Evolutionary conservation across 1,140 invertebrate genomes (phyloP).

Genomic region (Dinothrombium tinctorium): DNA sequence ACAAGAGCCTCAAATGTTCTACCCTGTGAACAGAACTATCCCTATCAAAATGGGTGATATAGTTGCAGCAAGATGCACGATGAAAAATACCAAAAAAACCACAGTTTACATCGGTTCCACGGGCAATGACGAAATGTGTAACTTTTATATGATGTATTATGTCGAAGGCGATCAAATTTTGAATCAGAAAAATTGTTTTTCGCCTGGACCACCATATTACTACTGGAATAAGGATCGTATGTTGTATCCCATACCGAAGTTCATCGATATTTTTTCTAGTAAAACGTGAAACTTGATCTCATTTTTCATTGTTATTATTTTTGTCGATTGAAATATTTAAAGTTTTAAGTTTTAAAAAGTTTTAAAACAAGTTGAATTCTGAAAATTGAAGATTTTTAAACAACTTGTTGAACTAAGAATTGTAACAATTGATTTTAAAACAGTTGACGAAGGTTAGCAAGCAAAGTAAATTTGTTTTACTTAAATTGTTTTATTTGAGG

Average conservation of each 20-base stretch:
- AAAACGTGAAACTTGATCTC: no score
- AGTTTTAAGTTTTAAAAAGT: no score
- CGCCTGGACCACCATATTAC: constrained; percentile 49
- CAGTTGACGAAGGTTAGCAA: no score
- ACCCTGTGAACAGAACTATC: constrained; percentile 39
- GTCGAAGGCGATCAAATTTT: constrained; percentile 54
- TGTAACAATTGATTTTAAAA: no score
- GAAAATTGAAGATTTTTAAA: no score
- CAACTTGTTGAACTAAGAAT: no score
- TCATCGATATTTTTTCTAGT: no score
- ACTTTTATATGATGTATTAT: constrained; percentile 98
- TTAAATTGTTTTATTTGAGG: no score
- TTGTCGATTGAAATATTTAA: no score
- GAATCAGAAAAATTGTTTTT: constrained; percentile 61
- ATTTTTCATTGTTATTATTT: no score
- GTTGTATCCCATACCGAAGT: constrained; percentile 13
- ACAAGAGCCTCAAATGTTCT: constrained; percentile 84
- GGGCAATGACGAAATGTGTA: constrained; percentile 94
- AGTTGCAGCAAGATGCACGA: constrained; percentile 69
- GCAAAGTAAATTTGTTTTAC: no score
- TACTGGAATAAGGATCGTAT: constrained; percentile 38
- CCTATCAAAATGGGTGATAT: constrained; percentile 39
- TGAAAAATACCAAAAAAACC: constrained; percentile 41
- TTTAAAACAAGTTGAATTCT: no score
- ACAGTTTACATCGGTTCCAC: constrained; percentile 53